A percentile compares a stretch with the other conserved stretches of the same genome.
Conservation (phyloP, 2,888 invertebrate species). For the Leucoma salicis region DNA sequence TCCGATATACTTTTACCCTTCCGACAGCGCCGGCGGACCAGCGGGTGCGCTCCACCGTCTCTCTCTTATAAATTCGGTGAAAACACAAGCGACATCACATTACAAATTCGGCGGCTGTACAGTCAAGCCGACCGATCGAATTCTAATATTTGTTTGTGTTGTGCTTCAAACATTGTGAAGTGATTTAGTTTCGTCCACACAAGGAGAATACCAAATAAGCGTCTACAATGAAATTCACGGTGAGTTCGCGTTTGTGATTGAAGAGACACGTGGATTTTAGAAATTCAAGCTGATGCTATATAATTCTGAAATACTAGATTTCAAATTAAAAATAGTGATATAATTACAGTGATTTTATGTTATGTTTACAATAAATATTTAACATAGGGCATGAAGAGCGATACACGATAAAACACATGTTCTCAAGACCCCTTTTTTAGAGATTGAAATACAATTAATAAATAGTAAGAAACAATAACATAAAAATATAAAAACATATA, state of each 20-base stretch:
- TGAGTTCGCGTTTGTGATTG: conserved; percentile 65
- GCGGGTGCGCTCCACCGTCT: conserved; percentile 54
- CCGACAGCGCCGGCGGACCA: conserved; percentile 47
- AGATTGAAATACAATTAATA: too few species aligned
- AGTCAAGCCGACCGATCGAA: conserved; percentile 64
- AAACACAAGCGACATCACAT: conserved; percentile 73
- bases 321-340: conserved; percentile 10
- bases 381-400: too few species aligned
- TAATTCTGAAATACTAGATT: not conserved
- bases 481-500: too few species aligned
- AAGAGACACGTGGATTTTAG: conserved; percentile 34
- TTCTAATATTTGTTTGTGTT: conserved; percentile 47
- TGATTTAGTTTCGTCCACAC: conserved; percentile 72
- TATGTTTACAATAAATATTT: too few species aligned
- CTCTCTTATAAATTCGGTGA: conserved; percentile 81
- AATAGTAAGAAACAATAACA: too few species aligned
- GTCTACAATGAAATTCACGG: conserved; percentile 78
- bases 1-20: conserved; percentile 76
- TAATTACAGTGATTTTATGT: conserved; percentile 8
- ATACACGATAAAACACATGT: too few species aligned
- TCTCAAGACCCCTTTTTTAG: too few species aligned
- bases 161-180: conserved; percentile 55
- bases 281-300: conserved; percentile 16
- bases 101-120: conserved; percentile 79
- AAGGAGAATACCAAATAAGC: conserved; percentile 61